phyloP scores from a whole-genome alignment of 1,140 invertebrate species.

The Drosophila quadrilineata region DNA sequence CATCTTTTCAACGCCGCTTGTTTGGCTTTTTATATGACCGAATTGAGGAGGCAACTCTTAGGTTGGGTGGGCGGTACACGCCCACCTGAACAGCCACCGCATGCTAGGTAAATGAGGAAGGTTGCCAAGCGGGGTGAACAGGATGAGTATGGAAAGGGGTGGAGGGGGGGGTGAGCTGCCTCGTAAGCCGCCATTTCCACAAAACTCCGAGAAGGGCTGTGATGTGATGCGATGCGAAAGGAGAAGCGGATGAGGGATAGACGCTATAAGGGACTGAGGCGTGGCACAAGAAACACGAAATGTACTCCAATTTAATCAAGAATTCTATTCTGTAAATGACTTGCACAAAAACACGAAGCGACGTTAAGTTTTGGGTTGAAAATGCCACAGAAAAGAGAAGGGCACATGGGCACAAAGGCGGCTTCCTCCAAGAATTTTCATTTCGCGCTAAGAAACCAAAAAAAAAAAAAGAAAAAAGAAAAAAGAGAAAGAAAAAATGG shows the following conservation, averaged over 20 bases:
- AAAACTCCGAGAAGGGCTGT: too few species aligned
- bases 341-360: constrained; percentile 67
- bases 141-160: too few species aligned
- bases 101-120: constrained; percentile 66
- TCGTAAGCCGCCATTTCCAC: constrained; percentile 50
- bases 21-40: constrained; percentile 71
- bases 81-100: constrained; percentile 45
- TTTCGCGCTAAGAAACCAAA: constrained; percentile 36
- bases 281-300: constrained; percentile 47
- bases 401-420: not conserved
- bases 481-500: constrained; percentile 47
- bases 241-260: not conserved
- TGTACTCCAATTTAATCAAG: constrained; percentile 79
- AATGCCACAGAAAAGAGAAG: not conserved
- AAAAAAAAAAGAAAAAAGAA: constrained; percentile 28
- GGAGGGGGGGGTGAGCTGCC: too few species aligned
- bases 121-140: constrained; percentile 35
- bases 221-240: too few species aligned
- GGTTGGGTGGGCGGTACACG: too few species aligned
- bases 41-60: too few species aligned
- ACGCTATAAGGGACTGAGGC: not conserved
- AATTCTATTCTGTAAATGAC: constrained; percentile 78
- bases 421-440: constrained; percentile 53
- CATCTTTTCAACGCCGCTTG: too few species aligned
- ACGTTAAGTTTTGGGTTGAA: constrained; percentile 33